Evolutionary conservation across 92 coral and sea anemone species (phyloP).

Genomic region (Desmophyllum pertusum): DNA sequence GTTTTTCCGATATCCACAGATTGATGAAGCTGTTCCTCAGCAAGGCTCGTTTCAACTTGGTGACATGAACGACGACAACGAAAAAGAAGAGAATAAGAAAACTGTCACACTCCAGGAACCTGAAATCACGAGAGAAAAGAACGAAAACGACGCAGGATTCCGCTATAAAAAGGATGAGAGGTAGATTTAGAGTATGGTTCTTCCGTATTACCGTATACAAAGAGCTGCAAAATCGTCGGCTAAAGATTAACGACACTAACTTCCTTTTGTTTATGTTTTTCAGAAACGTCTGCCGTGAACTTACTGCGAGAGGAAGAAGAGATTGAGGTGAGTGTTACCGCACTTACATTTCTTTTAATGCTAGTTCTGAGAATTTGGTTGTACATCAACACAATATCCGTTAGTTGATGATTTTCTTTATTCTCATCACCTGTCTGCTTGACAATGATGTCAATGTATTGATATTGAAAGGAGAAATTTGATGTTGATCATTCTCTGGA

Average conservation of each 20-base stretch:
- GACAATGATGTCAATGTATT: no score
- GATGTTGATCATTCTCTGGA: no score
- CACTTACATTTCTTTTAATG: neutral
- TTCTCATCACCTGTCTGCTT: no score
- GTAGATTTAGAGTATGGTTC: slow-evolving; percentile 5
- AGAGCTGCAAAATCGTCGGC: neutral
- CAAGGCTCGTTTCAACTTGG: slow-evolving; percentile 21
- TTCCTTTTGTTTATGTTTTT: neutral
- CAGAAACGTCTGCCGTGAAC: slow-evolving; percentile 39
- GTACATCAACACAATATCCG: no score
- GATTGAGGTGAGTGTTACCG: slow-evolving; percentile 15
- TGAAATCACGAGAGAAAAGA: slow-evolving; percentile 20
- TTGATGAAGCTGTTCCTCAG: slow-evolving; percentile 7
- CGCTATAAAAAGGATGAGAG: slow-evolving; percentile 51
- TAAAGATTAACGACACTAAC: neutral
- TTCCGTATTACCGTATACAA: neutral
- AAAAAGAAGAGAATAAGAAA: slow-evolving; percentile 33
- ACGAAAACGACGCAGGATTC: slow-evolving; percentile 23
- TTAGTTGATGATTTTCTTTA: neutral
- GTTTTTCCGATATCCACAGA: neutral
- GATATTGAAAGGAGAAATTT: no score
- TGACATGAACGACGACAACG: slow-evolving; percentile 24
- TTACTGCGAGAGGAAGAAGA: slow-evolving; percentile 39
- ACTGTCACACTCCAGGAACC: slow-evolving; percentile 43
- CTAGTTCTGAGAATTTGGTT: neutral